Conservation (phyloP, 2,888 invertebrate species). For the Drosophila histrio region DNA sequence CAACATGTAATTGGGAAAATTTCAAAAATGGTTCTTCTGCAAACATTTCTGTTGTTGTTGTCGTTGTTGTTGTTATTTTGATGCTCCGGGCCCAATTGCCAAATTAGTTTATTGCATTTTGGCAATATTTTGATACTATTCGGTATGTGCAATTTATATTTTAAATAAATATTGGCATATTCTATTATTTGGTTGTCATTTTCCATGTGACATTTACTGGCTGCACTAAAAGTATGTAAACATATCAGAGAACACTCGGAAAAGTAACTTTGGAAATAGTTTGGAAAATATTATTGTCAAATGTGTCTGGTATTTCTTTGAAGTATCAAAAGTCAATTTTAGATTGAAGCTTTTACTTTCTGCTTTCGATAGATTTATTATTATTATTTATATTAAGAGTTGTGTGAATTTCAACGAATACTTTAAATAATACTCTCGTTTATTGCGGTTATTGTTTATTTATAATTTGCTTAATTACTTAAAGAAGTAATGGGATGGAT, state of each 20-base stretch:
- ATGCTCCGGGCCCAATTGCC: slow-evolving; percentile 11
- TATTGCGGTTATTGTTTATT: no score
- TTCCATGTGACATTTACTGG: neutral
- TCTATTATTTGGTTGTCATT: slow-evolving; percentile 5
- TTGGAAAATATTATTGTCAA: neutral
- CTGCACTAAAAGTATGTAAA: neutral
- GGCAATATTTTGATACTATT: slow-evolving; percentile 12
- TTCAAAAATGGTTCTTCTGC: slow-evolving; percentile 1
- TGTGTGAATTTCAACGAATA: no score
- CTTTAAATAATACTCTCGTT: no score
- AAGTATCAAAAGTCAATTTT: no score
- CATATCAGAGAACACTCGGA: neutral
- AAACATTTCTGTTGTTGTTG: no score
- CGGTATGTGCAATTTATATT: slow-evolving; percentile 11
- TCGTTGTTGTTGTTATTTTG: slow-evolving; percentile 23
- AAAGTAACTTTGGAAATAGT: neutral
- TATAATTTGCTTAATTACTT: no score
- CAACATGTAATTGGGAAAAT: slow-evolving; percentile 5
- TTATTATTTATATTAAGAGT: no score
- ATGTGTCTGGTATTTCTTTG: no score
- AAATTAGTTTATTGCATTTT: slow-evolving; percentile 34
- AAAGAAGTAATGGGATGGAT: no score
- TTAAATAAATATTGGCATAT: slow-evolving; percentile 6
- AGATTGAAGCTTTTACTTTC: neutral
- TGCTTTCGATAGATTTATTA: neutral